Percentiles rank a stretch among this genome's conserved stretches.
These are phyloP conservation scores for Apamea crenata DNA, from an alignment of 2,888 invertebrate species.

Conservation along the genomic window DNA sequence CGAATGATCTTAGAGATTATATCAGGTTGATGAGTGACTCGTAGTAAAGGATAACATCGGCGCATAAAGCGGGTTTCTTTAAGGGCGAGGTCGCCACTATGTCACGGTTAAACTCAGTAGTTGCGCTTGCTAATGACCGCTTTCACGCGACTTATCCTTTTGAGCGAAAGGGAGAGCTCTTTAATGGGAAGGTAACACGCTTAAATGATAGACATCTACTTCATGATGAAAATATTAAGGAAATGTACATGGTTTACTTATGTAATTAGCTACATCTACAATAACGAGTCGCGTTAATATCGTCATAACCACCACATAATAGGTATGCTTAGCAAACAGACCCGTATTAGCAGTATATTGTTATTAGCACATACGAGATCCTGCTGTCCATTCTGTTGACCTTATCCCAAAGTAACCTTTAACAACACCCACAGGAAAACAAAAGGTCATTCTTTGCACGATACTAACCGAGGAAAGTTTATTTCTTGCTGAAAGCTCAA, in stretches of 20 bases:
- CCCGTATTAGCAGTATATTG: constrained; percentile 14
- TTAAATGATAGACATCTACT: constrained; percentile 23
- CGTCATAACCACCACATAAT: constrained; percentile 9
- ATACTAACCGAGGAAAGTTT: constrained; percentile 24
- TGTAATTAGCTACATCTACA: background rate
- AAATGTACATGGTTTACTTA: background rate
- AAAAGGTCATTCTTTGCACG: constrained; percentile 27
- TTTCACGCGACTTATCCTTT: constrained; percentile 47
- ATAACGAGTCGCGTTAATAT: constrained; percentile 13
- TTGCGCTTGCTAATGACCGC: constrained; percentile 45
- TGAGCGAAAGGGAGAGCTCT: constrained; percentile 8
- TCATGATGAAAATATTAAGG: background rate
- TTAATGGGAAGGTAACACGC: constrained; percentile 23
- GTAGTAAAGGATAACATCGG: constrained; percentile 31
- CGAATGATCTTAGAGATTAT: constrained; percentile 11
- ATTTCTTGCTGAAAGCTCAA: constrained; percentile 17
- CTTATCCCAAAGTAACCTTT: constrained; percentile 38
- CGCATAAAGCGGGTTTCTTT: constrained; percentile 42
- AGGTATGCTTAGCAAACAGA: constrained; percentile 14
- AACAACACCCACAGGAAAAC: constrained; percentile 14
- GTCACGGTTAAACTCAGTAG: constrained; percentile 30
- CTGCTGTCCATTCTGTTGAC: constrained; percentile 23
- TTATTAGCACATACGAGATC: constrained; percentile 35
- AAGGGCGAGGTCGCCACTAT: constrained; percentile 30
- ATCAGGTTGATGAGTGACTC: constrained; percentile 24